Base-by-base conservation (phyloP, 2,797 vertebrate genomes). In the Danio kyathit region DNA sequence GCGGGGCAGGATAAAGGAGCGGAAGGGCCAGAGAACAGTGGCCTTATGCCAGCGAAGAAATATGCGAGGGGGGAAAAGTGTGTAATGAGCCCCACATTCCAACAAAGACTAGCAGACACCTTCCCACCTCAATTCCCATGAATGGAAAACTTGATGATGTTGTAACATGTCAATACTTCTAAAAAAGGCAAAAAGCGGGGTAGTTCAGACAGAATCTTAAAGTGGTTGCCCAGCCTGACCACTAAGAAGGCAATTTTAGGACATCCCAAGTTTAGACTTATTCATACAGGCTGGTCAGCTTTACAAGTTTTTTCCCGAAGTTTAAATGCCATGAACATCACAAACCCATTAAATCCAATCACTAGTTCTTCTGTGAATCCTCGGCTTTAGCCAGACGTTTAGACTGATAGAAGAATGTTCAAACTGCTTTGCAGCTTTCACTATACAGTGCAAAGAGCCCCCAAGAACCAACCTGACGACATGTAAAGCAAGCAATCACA, bases 21-120 rank as follows among this genome's bases (percentile, higher is more conserved):
- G 57, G 66, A 59, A 73, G 73, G 72, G 67, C 63, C 49, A 63
- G 70, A 44, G 12, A 67, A 38, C 19, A 38, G 44, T 69, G 79
- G 76, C 49, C 75, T 56, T 29, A 46, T 57, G 82, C 74, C 61
- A 83, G 49, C 21, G 41, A 49, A 65, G 56, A 59, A 59, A 44
- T 40, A 66, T 52, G 82, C 74, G 60, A 3, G 60, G 38, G 70
- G 61, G 40, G 76, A 57, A 56, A 56, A 12, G 40, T 13, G 46
- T 21, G 73, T 21, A 82, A 79, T 56, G 12, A 63, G 69, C 69
- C 57, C 12, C 41, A 79, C 64, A 51, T 74, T 76, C 52, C 52
- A 60, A 9, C 12, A 40, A 60, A 52, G 59, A 38, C 11, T 19
- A 46, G 3, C 44, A 61, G 74, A 82, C 41, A 73, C 38, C 49